Percentiles rank a stretch among this genome's conserved stretches.
phyloP scores from a whole-genome alignment of 2,113 vertebrate genomes.

The Odobenus rosmarus region DNA sequence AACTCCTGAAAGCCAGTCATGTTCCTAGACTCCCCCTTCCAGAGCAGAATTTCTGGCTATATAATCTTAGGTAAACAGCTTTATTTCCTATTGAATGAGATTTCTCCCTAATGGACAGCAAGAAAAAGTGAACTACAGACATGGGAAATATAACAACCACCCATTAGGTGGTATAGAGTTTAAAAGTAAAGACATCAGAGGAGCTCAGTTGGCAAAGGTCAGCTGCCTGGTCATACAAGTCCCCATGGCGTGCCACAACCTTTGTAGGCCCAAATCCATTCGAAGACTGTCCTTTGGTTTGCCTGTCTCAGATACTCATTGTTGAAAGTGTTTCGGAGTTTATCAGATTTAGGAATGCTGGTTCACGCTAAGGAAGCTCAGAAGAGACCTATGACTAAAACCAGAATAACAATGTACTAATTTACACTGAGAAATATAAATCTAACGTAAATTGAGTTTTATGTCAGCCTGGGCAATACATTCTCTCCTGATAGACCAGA shows the following conservation, averaged over 20 bases:
- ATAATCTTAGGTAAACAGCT: not conserved
- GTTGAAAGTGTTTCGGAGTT: not conserved
- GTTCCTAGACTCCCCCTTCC: not conserved
- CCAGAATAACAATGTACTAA: constrained; percentile 55
- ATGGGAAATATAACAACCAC: not conserved
- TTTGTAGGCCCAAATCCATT: not conserved
- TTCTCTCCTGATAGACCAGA: not conserved
- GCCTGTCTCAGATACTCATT: not conserved
- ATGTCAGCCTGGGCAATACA: not conserved
- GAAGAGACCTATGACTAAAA: constrained; percentile 25
- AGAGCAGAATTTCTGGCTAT: not conserved
- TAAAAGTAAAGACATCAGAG: not conserved
- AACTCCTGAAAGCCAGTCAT: not conserved
- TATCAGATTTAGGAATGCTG: not conserved
- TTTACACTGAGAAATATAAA: constrained; percentile 53
- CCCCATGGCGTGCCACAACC: accelerated
- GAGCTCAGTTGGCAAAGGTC: not conserved
- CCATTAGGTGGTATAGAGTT: not conserved
- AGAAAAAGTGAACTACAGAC: not conserved
- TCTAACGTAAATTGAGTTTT: constrained; percentile 36
- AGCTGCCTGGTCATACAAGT: not conserved
- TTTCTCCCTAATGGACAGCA: not conserved
- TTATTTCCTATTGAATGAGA: not conserved
- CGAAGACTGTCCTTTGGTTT: not conserved
- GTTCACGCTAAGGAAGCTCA: not conserved